Evolutionary conservation across 2,888 invertebrate species (phyloP).

Genomic region (Griposia aprilina): DNA sequence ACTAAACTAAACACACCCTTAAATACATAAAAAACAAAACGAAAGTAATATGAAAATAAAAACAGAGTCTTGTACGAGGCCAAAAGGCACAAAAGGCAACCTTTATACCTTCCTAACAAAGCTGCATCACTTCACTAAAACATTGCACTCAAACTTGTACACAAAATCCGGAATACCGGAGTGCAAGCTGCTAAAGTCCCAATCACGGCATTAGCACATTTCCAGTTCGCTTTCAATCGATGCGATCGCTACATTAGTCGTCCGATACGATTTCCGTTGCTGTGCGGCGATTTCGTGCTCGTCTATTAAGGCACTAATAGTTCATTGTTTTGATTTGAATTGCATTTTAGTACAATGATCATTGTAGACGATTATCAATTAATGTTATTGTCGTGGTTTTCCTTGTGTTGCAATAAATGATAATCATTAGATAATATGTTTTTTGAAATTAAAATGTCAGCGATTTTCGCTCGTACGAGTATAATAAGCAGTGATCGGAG

Average conservation of each 20-base stretch:
- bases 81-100: background rate
- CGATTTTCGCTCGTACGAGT: too few species aligned
- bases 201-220: slow-evolving; percentile 64
- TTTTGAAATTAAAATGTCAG: too few species aligned
- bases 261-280: slow-evolving; percentile 45
- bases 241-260: slow-evolving; percentile 48
- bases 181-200: slow-evolving; percentile 45
- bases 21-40: too few species aligned
- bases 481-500: too few species aligned
- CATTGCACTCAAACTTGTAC: slow-evolving; percentile 16
- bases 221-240: slow-evolving; percentile 51
- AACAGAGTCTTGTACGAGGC: too few species aligned
- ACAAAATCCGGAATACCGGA: slow-evolving; percentile 33
- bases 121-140: background rate
- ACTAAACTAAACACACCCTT: too few species aligned
- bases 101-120: too few species aligned
- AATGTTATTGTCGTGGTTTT: background rate
- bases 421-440: too few species aligned
- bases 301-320: slow-evolving; percentile 41
- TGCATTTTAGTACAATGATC: background rate
- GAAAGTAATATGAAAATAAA: too few species aligned
- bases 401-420: background rate
- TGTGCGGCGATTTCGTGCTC: slow-evolving; percentile 12
- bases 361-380: background rate
- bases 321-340: slow-evolving; percentile 33